Evolutionary conservation across 92 coral and sea anemone genomes (phyloP).

Genomic region (Virgularia gustaviana): DNA sequence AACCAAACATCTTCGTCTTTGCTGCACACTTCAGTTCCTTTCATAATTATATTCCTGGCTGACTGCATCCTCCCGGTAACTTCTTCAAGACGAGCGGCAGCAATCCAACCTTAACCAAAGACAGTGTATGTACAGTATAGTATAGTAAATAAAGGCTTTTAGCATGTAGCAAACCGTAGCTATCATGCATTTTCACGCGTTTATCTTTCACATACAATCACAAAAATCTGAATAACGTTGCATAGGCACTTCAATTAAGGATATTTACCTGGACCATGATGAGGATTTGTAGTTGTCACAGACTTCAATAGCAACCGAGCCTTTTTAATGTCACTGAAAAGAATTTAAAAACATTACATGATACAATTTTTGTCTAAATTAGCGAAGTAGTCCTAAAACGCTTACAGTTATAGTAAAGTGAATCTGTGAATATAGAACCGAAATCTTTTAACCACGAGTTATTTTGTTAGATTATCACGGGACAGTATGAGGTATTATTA

Average conservation of each 20-base stretch:
- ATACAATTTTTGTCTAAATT: too few species aligned
- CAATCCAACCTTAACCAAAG: conserved; percentile 99
- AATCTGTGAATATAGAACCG: too few species aligned
- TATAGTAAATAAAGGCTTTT: background rate
- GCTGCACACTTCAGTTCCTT: conserved; percentile 90
- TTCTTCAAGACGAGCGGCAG: conserved; percentile 96
- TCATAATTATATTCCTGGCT: conserved; percentile 84
- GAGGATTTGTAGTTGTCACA: conserved; percentile 94
- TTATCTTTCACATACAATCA: background rate
- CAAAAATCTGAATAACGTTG: too few species aligned
- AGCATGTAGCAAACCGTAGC: background rate
- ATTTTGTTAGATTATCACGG: too few species aligned
- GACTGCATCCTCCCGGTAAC: conserved; percentile 99
- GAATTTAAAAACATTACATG: too few species aligned
- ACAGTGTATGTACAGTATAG: background rate
- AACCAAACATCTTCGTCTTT: conserved; percentile 98
- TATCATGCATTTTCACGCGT: background rate
- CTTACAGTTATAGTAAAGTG: too few species aligned
- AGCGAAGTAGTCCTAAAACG: too few species aligned
- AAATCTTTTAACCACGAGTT: too few species aligned
- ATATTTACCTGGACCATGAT: conserved; percentile 94
- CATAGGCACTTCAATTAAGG: background rate
- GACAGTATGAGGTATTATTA: too few species aligned
- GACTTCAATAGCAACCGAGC: conserved; percentile 88
- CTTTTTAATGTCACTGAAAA: conserved; percentile 89